These are phyloP conservation scores for Antheraea mylitta DNA, from an alignment of 1,140 invertebrate species.

Conservation along the genomic window DNA sequence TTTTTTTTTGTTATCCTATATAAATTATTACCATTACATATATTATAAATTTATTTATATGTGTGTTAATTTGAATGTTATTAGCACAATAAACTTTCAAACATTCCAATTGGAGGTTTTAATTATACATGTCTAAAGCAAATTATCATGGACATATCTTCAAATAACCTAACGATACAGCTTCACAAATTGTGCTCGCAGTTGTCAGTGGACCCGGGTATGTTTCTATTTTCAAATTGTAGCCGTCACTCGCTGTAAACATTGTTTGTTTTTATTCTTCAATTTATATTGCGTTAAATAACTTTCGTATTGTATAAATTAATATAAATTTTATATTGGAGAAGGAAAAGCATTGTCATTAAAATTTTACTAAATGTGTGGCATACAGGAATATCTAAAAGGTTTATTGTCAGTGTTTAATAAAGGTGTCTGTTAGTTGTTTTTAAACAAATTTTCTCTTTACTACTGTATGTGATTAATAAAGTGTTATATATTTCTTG, in stretches of 20 bases:
- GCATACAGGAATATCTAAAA: slow-evolving; percentile 51
- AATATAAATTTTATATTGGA: not conserved
- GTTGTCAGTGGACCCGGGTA: slow-evolving; percentile 66
- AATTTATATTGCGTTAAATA: not conserved
- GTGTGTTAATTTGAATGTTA: not conserved
- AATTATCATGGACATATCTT: slow-evolving; percentile 45
- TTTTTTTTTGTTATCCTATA: not conserved
- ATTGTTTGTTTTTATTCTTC: not conserved
- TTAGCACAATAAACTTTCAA: not conserved
- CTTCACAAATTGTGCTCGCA: slow-evolving; percentile 61
- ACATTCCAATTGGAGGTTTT: not conserved
- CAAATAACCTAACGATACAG: slow-evolving; percentile 49
- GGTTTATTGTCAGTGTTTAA: slow-evolving; percentile 40
- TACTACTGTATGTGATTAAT: no score
- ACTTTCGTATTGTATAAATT: not conserved
- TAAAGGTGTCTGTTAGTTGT: slow-evolving; percentile 24
- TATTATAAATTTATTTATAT: not conserved
- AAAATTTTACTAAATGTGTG: slow-evolving; percentile 38
- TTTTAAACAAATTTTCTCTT: no score
- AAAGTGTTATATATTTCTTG: not conserved
- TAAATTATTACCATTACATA: not conserved
- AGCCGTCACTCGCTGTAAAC: slow-evolving; percentile 14
- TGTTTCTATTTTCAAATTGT: slow-evolving; percentile 52
- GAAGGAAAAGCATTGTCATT: not conserved
- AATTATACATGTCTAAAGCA: not conserved